A percentile compares a stretch with the other conserved stretches of the same genome.
Evolutionary conservation across 2,797 vertebrate species (phyloP).

Genomic region (Limosa lapponica): DNA sequence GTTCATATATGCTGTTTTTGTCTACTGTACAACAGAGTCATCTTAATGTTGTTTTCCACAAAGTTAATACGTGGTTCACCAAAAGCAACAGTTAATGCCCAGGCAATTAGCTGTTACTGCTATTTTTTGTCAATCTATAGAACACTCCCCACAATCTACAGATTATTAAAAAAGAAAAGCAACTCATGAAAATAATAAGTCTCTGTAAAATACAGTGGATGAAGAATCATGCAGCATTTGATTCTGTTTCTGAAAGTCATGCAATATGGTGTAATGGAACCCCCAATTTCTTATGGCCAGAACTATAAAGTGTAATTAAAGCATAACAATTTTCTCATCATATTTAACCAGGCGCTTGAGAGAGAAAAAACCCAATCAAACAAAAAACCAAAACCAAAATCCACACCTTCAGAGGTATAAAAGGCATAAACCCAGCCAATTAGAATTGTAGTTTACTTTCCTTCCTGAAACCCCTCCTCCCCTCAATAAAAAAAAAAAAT

Average conservation of each 20-base stretch:
- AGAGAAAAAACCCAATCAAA: neutral
- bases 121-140: neutral
- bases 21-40: neutral
- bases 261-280: neutral
- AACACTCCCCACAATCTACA: fast-evolving
- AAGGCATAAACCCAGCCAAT: neutral
- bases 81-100: neutral
- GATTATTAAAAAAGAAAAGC: neutral
- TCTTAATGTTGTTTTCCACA: neutral
- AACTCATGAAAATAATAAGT: neutral
- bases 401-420: neutral
- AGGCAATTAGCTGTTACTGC: neutral
- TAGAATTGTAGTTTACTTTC: neutral
- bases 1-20: neutral
- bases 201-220: neutral
- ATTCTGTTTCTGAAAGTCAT: neutral
- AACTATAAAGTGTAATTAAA: neutral
- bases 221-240: neutral
- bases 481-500: neutral
- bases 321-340: neutral
- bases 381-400: fast-evolving
- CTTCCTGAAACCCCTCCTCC: fast-evolving
- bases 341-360: neutral
- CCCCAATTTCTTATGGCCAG: neutral
- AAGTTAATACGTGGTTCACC: neutral